Evolutionary conservation across 2,888 invertebrate species (phyloP).

Genomic region (Athetis lepigone): DNA sequence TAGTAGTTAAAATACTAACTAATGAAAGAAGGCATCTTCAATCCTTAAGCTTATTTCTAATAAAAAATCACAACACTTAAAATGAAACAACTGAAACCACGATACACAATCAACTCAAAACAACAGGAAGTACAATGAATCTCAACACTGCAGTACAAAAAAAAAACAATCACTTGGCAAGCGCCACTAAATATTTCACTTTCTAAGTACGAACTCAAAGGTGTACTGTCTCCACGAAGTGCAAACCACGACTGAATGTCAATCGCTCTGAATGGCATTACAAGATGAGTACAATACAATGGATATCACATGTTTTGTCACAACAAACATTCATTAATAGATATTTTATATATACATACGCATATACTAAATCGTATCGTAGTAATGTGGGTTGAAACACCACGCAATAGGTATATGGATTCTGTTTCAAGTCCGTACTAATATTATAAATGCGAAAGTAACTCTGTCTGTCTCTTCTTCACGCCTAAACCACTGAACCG

Average conservation of each 20-base stretch:
- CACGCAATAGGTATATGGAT: too few relatives aligned
- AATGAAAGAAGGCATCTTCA: conserved; percentile 40
- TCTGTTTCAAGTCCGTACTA: too few relatives aligned
- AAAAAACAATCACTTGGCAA: conserved; percentile 29
- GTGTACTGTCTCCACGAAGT: neutral
- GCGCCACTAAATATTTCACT: conserved; percentile 23
- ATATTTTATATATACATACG: too few relatives aligned
- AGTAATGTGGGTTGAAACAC: too few relatives aligned
- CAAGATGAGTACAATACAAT: too few relatives aligned
- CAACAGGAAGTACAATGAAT: neutral
- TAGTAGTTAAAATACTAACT: conserved; percentile 16
- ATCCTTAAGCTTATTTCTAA: neutral
- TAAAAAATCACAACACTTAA: conserved; percentile 8
- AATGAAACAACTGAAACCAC: neutral
- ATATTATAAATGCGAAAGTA: too few relatives aligned
- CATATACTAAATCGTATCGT: too few relatives aligned
- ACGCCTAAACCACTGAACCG: too few relatives aligned
- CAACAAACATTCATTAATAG: conserved; percentile 27
- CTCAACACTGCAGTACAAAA: conserved; percentile 9
- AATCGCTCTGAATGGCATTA: conserved; percentile 1
- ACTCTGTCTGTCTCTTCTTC: too few relatives aligned
- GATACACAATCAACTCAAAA: conserved; percentile 4
- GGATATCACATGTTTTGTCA: conserved; percentile 39
- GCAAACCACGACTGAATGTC: conserved; percentile 26
- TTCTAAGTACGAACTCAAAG: neutral